These are phyloP conservation scores for Mylabris phalerata DNA, from an alignment of 1,140 invertebrate genomes.

Conservation along the genomic window DNA sequence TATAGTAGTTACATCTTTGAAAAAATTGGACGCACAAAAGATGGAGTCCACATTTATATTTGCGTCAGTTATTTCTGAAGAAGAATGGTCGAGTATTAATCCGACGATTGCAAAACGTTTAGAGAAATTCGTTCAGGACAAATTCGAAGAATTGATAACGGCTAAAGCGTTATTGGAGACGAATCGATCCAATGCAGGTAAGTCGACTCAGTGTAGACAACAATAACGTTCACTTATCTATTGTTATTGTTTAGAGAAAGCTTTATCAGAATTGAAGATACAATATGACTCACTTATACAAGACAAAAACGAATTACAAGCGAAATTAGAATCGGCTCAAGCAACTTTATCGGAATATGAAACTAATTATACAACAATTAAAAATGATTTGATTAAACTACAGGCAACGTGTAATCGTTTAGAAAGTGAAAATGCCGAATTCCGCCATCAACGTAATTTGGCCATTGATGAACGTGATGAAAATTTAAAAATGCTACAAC, in stretches of 20 bases:
- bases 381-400: conserved; percentile 55
- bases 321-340: conserved; percentile 55
- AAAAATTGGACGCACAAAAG: neutral
- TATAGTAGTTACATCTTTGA: too few species aligned
- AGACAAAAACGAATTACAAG: conserved; percentile 55
- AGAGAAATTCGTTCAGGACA: conserved; percentile 52
- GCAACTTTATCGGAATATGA: conserved; percentile 56
- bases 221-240: conserved; percentile 1
- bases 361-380: conserved; percentile 52
- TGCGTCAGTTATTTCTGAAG: conserved; percentile 31
- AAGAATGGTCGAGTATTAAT: conserved; percentile 47
- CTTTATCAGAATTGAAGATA: conserved; percentile 49
- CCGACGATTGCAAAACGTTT: conserved; percentile 50
- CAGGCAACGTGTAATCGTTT: conserved; percentile 50
- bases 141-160: conserved; percentile 63
- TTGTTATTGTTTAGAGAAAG: conserved; percentile 49
- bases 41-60: conserved; percentile 26
- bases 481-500: conserved; percentile 58
- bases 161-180: conserved; percentile 61
- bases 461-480: conserved; percentile 65
- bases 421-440: conserved; percentile 48
- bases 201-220: conserved; percentile 17
- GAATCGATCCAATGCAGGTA: conserved; percentile 54
- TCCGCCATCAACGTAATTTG: conserved; percentile 54
- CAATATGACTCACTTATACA: conserved; percentile 50